Evolutionary conservation across 2,113 vertebrate species (phyloP).

Genomic region (human): GRCh38 chr7:78134001-78134500

Average conservation of each 20-base stretch:
- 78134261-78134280: conserved; percentile 9
- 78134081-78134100: not conserved
- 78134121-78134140: not conserved
- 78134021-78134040: not conserved
- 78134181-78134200: not conserved
- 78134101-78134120: not conserved
- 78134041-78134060: not conserved
- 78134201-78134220: not conserved
- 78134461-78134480: not conserved
- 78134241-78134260: not conserved
- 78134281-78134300: conserved; percentile 19
- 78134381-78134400: not conserved
- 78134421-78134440: not conserved
- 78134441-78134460: not conserved
- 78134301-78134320: not conserved
- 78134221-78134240: accelerated
- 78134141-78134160: not conserved
- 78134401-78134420: not conserved
- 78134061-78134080: not conserved
- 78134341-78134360: conserved; percentile 25
- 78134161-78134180: not conserved
- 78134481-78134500: not conserved
- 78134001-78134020: not conserved
- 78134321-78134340: not conserved
- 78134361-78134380: not conserved